phyloP scores from a whole-genome alignment of 2,113 vertebrate genomes.

The Prolemur simus region DNA sequence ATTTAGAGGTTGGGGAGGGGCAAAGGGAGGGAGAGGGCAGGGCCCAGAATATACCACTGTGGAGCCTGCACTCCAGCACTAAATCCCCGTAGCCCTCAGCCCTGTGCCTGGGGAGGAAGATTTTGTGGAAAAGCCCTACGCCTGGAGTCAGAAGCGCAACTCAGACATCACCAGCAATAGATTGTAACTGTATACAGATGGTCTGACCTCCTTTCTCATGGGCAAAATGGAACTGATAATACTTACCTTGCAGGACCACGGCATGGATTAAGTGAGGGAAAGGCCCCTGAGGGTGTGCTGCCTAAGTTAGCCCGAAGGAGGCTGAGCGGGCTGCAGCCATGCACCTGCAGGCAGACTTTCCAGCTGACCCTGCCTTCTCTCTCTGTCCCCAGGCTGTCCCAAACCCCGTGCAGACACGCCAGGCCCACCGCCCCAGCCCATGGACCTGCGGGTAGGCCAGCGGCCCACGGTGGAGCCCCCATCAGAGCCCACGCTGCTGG shows the following conservation, averaged over 20 bases:
- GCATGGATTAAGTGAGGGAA: neutral
- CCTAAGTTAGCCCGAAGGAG: neutral
- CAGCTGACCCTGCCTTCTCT: neutral
- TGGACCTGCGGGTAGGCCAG: slow-evolving; percentile 94
- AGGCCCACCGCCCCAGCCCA: slow-evolving; percentile 86
- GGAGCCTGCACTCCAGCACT: neutral
- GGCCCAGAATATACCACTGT: neutral
- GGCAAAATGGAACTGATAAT: neutral
- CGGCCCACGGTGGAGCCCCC: slow-evolving; percentile 82
- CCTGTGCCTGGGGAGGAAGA: neutral
- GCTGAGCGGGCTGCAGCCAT: neutral
- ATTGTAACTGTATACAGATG: too few species aligned
- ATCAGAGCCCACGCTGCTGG: slow-evolving; percentile 87
- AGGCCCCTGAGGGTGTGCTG: neutral
- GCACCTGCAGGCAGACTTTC: neutral
- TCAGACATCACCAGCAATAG: fast-evolving
- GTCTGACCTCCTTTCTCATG: neutral
- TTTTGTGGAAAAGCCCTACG: neutral
- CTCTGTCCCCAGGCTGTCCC: slow-evolving; percentile 77
- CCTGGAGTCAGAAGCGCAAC: neutral
- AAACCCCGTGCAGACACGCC: slow-evolving; percentile 71
- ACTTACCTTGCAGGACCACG: neutral
- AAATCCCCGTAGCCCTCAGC: neutral
- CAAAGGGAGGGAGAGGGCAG: neutral
- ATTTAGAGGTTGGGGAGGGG: neutral